Percentiles rank a stretch among this genome's conserved stretches.
phyloP scores from a whole-genome alignment of 2,797 vertebrate genomes.

The Margarornis squamiger region DNA sequence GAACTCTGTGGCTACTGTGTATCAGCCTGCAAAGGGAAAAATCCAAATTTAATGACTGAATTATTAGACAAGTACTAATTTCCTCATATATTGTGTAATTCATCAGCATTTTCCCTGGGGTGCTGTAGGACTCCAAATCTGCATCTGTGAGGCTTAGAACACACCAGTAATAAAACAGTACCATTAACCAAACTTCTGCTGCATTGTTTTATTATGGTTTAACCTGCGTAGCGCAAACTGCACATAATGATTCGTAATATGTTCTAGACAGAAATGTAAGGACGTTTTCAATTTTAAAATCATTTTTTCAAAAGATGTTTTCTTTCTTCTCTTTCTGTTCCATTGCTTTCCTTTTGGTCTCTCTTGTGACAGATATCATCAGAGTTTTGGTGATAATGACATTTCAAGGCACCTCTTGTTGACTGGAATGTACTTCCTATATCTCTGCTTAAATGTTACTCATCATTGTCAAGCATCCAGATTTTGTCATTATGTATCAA shows the following conservation, averaged over 20 bases:
- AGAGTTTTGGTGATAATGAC: neutral
- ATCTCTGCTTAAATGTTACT: neutral
- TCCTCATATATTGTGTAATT: neutral
- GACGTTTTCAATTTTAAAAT: neutral
- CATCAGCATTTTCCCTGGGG: neutral
- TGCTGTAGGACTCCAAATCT: neutral
- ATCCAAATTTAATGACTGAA: slow-evolving; percentile 10
- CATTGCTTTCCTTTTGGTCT: neutral
- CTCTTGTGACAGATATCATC: neutral
- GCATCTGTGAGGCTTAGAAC: neutral
- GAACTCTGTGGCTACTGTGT: slow-evolving; percentile 4
- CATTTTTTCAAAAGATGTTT: neutral
- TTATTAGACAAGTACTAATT: neutral
- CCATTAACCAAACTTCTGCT: neutral
- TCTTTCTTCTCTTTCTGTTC: neutral
- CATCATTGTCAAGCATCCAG: neutral
- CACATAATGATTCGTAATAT: neutral
- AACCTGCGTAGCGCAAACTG: neutral
- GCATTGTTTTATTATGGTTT: neutral
- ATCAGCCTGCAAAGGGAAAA: slow-evolving; percentile 49
- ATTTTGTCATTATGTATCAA: neutral
- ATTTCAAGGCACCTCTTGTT: neutral
- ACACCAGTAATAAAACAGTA: neutral
- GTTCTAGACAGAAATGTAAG: neutral
- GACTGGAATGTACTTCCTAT: neutral